phyloP scores from a whole-genome alignment of 2,888 invertebrate species.

The Arge pagana region DNA sequence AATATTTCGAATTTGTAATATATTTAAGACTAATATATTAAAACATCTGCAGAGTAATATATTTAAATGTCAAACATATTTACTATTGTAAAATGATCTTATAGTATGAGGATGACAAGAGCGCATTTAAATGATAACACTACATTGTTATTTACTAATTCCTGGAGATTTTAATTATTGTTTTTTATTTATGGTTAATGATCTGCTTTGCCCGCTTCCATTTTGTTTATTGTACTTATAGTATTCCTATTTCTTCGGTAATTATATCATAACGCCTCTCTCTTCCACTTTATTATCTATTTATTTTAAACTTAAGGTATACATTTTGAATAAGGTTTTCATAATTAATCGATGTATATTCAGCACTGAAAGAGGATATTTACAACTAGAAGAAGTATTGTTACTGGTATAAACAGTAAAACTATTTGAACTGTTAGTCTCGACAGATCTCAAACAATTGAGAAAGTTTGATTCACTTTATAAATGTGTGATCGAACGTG shows the following conservation, averaged over 20 bases:
- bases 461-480: no score
- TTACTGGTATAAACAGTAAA: no score
- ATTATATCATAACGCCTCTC: no score
- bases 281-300: not conserved
- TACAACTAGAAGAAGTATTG: no score
- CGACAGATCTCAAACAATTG: no score
- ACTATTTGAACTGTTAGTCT: no score
- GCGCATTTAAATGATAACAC: conserved; percentile 15
- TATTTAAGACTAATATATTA: conserved; percentile 9
- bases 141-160: conserved; percentile 18
- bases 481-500: no score
- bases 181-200: conserved; percentile 24
- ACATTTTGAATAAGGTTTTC: no score
- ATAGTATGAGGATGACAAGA: no score
- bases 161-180: conserved; percentile 19
- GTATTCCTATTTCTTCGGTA: conserved; percentile 1
- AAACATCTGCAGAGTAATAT: conserved; percentile 17
- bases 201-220: conserved; percentile 9
- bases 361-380: no score
- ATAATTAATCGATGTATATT: no score
- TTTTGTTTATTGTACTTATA: conserved; percentile 1
- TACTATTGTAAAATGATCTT: conserved; percentile 10
- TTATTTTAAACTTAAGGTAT: not conserved
- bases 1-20: conserved; percentile 11
- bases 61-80: conserved; percentile 15